phyloP scores from a whole-genome alignment of 2,888 invertebrate genomes.

The Pristionchus arcanus region DNA sequence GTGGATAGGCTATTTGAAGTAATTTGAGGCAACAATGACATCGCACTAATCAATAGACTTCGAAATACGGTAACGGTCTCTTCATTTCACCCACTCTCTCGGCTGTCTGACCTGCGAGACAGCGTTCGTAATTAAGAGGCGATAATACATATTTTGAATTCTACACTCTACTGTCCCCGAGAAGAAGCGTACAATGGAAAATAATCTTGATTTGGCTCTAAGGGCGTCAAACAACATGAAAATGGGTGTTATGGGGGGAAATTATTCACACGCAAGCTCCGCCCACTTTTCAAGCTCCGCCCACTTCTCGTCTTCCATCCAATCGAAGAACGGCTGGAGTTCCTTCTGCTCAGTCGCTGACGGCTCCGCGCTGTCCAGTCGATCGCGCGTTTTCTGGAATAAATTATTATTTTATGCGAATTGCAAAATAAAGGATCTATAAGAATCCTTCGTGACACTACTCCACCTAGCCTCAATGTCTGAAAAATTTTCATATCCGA shows the following conservation, averaged over 20 bases:
- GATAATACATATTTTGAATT: too few species aligned
- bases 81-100: too few species aligned
- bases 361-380: not conserved
- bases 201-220: not conserved
- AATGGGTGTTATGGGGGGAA: not conserved
- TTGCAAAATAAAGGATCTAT: not conserved
- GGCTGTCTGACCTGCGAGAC: too few species aligned
- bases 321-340: slow-evolving; percentile 42
- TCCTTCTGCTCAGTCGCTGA: not conserved
- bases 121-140: too few species aligned
- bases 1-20: not conserved
- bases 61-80: too few species aligned
- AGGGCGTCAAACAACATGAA: not conserved
- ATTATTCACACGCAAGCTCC: slow-evolving; percentile 22
- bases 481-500: too few species aligned
- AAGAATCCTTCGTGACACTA: too few species aligned
- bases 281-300: slow-evolving; percentile 12
- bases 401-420: too few species aligned
- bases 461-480: not conserved
- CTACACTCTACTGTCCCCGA: not conserved
- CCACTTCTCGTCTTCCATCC: not conserved
- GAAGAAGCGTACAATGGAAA: not conserved
- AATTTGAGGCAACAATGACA: slow-evolving; percentile 41
- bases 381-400: slow-evolving; percentile 14
- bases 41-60: not conserved